A percentile compares a stretch with the other conserved stretches of the same genome.
Evolutionary conservation across 2,113 vertebrate genomes (phyloP).

Genomic region (Piprites chloris): DNA sequence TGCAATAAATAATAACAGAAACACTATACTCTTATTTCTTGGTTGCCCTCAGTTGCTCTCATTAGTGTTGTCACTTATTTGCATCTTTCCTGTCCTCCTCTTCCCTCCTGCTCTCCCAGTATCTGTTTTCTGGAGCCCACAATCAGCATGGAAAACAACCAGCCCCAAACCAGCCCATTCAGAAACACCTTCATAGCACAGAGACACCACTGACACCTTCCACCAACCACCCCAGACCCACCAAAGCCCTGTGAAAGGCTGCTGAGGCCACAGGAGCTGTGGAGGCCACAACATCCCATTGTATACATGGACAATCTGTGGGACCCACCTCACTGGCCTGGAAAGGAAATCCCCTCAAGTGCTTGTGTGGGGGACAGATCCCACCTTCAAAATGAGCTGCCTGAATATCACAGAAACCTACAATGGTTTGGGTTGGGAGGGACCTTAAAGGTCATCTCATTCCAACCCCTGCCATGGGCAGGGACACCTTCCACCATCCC

Average conservation of each 20-base stretch:
- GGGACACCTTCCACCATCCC: neutral
- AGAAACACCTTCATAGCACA: rapidly evolving
- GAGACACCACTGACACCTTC: neutral
- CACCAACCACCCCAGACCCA: neutral
- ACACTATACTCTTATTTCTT: neutral
- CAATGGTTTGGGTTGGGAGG: neutral
- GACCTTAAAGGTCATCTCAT: too few species aligned
- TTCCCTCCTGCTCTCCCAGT: neutral
- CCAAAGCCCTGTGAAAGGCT: neutral
- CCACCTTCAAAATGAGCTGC: neutral
- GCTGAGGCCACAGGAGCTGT: neutral
- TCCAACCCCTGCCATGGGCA: neutral
- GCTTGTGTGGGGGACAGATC: neutral
- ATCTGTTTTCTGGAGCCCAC: neutral
- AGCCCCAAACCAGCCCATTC: rapidly evolving
- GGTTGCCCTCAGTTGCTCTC: neutral
- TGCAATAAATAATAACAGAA: neutral
- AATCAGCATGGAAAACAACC: neutral
- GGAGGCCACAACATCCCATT: neutral
- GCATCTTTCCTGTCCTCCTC: neutral
- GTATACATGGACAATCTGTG: neutral
- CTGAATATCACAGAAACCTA: neutral
- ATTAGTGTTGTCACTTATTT: neutral
- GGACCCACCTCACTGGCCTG: neutral
- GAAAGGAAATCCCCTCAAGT: neutral